Percentiles rank a stretch among this genome's conserved stretches.
These are phyloP conservation scores for Parambassis ranga DNA, from an alignment of 2,797 vertebrate species.

Conservation along the genomic window DNA sequence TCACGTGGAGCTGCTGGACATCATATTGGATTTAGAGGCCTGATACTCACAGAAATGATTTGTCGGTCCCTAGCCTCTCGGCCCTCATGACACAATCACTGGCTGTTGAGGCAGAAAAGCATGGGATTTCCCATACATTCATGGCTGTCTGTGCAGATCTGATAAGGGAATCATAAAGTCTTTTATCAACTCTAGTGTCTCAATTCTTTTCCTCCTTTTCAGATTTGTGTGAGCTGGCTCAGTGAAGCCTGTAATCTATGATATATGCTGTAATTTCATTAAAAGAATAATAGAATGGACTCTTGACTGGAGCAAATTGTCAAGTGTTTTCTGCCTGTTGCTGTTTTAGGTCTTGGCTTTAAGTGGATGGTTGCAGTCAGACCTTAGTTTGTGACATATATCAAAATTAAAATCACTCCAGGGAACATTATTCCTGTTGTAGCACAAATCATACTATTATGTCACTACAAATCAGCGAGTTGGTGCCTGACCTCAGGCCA, in stretches of 20 bases:
- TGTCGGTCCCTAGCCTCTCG: conserved; percentile 56
- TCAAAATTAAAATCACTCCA: conserved; percentile 34
- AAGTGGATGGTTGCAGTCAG: neutral
- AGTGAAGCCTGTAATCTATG: conserved; percentile 16
- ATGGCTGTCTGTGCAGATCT: conserved; percentile 33
- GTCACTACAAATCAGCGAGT: conserved; percentile 52
- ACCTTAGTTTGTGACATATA: conserved; percentile 30
- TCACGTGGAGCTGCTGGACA: conserved; percentile 45
- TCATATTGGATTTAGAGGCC: conserved; percentile 26
- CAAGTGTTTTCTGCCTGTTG: conserved; percentile 1
- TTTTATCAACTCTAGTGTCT: conserved; percentile 45
- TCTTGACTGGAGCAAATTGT: neutral
- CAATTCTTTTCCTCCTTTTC: conserved; percentile 1
- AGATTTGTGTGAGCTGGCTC: conserved; percentile 51
- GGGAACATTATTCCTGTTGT: conserved; percentile 32
- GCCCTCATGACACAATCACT: conserved; percentile 57
- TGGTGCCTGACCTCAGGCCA: conserved; percentile 50
- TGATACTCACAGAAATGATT: conserved; percentile 59
- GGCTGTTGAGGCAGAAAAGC: conserved; percentile 47
- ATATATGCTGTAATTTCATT: conserved; percentile 19
- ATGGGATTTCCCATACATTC: conserved; percentile 70
- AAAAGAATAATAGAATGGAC: conserved; percentile 6
- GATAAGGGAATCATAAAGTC: conserved; percentile 61
- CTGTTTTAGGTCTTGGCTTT: conserved; percentile 18
- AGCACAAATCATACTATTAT: conserved; percentile 46